Evolutionary conservation across 2,888 invertebrate species (phyloP).

Genomic region (Drosophila histrio): DNA sequence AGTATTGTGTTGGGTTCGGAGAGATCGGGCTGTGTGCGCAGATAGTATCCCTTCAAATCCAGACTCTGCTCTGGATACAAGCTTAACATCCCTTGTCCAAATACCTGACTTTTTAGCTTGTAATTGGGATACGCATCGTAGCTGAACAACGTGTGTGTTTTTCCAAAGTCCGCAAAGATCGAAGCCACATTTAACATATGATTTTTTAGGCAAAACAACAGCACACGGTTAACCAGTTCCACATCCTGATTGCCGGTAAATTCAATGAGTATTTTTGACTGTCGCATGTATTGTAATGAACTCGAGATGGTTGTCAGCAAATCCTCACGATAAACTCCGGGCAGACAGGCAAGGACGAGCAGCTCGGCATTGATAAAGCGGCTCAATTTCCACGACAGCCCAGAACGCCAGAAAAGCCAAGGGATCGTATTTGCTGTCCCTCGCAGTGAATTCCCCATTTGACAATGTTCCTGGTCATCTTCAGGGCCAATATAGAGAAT

Average conservation of each 20-base stretch:
- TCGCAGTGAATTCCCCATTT: constrained; percentile 16
- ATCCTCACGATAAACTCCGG: constrained; percentile 38
- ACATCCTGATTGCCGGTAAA: constrained; percentile 13
- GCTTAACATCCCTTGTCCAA: neutral
- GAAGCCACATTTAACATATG: constrained; percentile 51
- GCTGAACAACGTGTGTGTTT: constrained; percentile 30
- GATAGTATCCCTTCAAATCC: constrained; percentile 29
- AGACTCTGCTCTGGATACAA: constrained; percentile 53
- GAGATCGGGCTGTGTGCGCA: constrained; percentile 60
- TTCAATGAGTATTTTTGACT: constrained; percentile 53
- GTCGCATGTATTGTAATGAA: constrained; percentile 40
- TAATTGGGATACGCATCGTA: constrained; percentile 50
- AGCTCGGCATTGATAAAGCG: constrained; percentile 36
- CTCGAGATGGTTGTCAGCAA: constrained; percentile 21
- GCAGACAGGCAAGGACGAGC: constrained; percentile 51
- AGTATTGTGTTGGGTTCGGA: constrained; percentile 67
- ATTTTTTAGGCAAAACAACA: constrained; percentile 39
- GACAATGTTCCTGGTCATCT: constrained; percentile 25
- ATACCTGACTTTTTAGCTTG: constrained; percentile 16
- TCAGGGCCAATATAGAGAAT: constrained; percentile 54
- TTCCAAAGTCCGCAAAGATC: constrained; percentile 34
- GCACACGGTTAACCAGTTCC: constrained; percentile 16
- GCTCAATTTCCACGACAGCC: constrained; percentile 1
- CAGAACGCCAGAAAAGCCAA: constrained; percentile 40
- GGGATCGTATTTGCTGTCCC: constrained; percentile 32